Conservation (phyloP, 92 coral and sea anemone species). For the Palythoa caribaeorum region DNA sequence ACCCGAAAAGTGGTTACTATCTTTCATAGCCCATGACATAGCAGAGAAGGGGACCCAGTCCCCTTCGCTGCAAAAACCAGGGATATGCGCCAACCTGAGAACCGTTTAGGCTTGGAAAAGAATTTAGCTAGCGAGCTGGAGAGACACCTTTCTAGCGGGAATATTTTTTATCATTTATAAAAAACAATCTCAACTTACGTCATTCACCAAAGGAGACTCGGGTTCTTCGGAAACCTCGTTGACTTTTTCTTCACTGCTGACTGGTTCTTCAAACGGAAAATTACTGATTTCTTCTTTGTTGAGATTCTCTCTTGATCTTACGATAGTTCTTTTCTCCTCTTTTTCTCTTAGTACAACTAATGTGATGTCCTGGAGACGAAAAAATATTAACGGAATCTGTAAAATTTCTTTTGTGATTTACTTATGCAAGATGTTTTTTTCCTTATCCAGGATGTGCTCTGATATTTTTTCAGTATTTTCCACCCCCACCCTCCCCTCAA, state of each 20-base stretch:
- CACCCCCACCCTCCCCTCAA: no score
- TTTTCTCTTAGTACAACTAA: constrained; percentile 87
- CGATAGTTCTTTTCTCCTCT: constrained; percentile 86
- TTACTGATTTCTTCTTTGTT: constrained; percentile 60
- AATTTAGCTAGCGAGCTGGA: no score
- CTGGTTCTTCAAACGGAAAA: constrained; percentile 36
- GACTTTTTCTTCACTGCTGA: constrained; percentile 49
- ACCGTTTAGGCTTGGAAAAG: no score
- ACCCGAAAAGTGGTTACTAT: no score
- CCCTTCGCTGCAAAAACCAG: no score
- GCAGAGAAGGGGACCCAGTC: no score
- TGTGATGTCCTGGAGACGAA: constrained; percentile 65
- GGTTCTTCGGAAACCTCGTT: constrained; percentile 71
- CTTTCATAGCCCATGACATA: no score
- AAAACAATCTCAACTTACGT: constrained; percentile 9
- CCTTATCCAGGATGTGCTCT: no score
- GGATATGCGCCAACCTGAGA: no score
- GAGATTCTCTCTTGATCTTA: constrained; percentile 73
- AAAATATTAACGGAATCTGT: background rate
- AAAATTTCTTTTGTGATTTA: background rate
- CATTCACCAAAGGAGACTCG: constrained; percentile 44
- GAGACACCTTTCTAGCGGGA: background rate
- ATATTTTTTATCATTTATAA: no score
- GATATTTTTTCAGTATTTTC: no score
- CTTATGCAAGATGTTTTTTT: no score